Percentiles rank a stretch among this genome's conserved stretches.
phyloP scores from a whole-genome alignment of 2,113 vertebrate genomes.

The Penelope pileata region DNA sequence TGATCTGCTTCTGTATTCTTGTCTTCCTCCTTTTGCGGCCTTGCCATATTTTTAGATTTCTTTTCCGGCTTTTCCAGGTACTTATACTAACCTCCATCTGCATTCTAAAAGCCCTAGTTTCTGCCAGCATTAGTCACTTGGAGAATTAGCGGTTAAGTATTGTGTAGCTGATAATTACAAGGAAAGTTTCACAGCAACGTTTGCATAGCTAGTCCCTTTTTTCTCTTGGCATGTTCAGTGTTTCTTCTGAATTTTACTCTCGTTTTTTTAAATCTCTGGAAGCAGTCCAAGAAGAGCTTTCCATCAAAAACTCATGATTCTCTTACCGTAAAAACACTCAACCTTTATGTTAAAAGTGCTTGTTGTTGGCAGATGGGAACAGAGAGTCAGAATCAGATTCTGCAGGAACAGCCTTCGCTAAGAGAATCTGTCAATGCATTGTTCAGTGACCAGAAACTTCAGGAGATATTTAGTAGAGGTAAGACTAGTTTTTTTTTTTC shows the following conservation, averaged over 20 bases:
- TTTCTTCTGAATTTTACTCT: background rate
- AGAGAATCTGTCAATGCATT: slow-evolving; percentile 89
- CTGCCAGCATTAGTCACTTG: background rate
- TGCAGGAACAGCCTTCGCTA: slow-evolving; percentile 87
- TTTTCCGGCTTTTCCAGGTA: background rate
- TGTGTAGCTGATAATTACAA: background rate
- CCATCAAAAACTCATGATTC: background rate
- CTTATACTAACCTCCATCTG: background rate
- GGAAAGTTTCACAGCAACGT: background rate
- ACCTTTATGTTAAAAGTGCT: background rate
- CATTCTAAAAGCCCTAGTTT: background rate
- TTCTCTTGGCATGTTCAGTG: background rate
- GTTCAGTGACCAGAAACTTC: slow-evolving; percentile 91
- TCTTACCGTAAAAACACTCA: background rate
- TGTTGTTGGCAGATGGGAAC: slow-evolving; percentile 85
- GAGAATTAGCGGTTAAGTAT: background rate
- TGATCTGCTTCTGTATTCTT: background rate
- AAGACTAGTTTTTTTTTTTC: slow-evolving; percentile 54
- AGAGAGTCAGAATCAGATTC: slow-evolving; percentile 85
- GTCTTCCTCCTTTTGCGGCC: background rate
- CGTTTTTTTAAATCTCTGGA: background rate
- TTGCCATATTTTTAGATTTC: background rate
- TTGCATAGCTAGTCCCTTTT: background rate
- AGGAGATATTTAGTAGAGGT: slow-evolving; percentile 98
- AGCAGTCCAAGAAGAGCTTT: background rate